Conservation (phyloP, 2,888 invertebrate genomes). For the Nineta flava region DNA sequence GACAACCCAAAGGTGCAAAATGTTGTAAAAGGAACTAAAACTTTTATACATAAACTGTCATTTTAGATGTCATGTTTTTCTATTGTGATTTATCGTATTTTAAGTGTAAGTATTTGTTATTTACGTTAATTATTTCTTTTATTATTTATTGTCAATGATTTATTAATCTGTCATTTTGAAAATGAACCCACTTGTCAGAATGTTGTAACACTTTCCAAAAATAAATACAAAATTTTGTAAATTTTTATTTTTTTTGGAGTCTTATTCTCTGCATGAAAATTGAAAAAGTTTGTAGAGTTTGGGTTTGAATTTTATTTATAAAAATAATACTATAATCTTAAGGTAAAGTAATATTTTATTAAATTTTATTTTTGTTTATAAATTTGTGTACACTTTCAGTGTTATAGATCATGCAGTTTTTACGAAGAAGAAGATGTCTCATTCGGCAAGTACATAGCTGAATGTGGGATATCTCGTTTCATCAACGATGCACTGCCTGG, state of each 20-base stretch:
- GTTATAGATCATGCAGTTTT: neutral
- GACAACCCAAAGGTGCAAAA: constrained; percentile 12
- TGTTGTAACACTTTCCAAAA: constrained; percentile 2
- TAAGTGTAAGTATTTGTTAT: neutral
- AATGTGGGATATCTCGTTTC: constrained; percentile 27
- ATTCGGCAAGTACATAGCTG: constrained; percentile 22
- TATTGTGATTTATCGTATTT: neutral
- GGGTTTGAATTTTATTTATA: neutral
- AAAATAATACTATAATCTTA: neutral
- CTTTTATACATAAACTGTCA: constrained; percentile 3
- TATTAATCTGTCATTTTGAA: constrained; percentile 7
- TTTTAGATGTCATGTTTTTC: neutral
- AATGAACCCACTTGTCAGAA: constrained; percentile 23
- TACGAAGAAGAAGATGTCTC: neutral
- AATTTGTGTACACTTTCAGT: neutral
- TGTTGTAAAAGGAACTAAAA: neutral
- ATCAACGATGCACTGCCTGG: constrained; percentile 48
- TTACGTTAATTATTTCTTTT: neutral
- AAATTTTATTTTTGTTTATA: too few species aligned
- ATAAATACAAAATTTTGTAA: neutral
- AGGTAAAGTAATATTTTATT: neutral
- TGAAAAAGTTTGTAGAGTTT: neutral
- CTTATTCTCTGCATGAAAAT: neutral
- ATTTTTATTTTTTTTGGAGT: neutral
- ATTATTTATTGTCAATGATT: neutral